Base-by-base conservation (phyloP, 2,888 invertebrate genomes). In the Cephus spinipes region DNA sequence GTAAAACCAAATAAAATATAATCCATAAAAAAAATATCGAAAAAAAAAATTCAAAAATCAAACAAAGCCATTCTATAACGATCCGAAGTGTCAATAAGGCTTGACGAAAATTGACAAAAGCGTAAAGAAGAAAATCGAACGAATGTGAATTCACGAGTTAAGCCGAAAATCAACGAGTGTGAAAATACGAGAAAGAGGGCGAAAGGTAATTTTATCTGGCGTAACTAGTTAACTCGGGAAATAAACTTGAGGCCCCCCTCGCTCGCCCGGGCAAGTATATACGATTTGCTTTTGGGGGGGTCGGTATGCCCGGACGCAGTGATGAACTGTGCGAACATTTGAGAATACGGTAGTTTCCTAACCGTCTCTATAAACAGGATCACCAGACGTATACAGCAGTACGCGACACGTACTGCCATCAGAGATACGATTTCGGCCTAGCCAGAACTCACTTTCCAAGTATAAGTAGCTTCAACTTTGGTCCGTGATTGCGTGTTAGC, bases 391-490 rank as follows among this genome's bases (percentile, higher is more conserved):
- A n/a, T 55, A 23, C 23, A 35, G 12, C 23, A 9, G 23, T 23
- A 23, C 15, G 23, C 55, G 55, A 55, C 55, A 55, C 55, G 55
- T 55, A 23, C 55, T 55, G 55, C 55, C 15, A 23, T 79, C 73
- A 79, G 78, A 81, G 84, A 79, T 81, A 79, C 79, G 79, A 81
- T 78, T 77, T 75, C 79, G 74, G 32, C 74, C 40, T 34, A 76
- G 68, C 80, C 23, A 55, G 55, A 55, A 55, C 55, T 55, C 55
- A 55, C 55, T 55, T 55, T 55, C 55, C 55, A 55, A 55, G 71
- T 71, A 11, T 71, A 33, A 71, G 71, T 71, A 71, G 71, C 71
- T 71, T 71, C 30, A 71, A 71, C 71, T 71, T 71, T 33, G 11
- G 32, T 4, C 23, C 32, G 71, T 71, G 32, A 31, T 71, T 71